Evolutionary conservation across 2,888 invertebrate genomes (phyloP), one percentile per base, ranked within the genome.

Genomic region (Julus scandinavius): DNA sequence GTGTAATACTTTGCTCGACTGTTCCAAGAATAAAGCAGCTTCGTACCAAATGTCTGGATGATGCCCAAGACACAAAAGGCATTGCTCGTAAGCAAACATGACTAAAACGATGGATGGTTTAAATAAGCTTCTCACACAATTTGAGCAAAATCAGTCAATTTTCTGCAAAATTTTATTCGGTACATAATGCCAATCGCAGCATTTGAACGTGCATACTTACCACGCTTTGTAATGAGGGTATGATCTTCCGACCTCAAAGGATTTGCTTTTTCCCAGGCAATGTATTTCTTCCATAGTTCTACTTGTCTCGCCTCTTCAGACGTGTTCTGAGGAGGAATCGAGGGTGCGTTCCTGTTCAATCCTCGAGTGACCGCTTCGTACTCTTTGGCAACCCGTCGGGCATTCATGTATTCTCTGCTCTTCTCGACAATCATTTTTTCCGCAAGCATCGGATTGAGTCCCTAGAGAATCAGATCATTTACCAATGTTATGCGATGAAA

Each of bases 21-120:
- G 96, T 92, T 99, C 99, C 86, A 99, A 94, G 93, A 98, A 99
- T 92, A 98, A 96, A 0, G 99, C 98, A 0, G 99, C 99, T 93
- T 99, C 99, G 92, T 98, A 97, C 99, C 99, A 99, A 89, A 99
- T 97, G 90, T 99, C 99, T 0, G 99, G 98, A 92, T 99, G 98
- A 93, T 99, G 99, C 0, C 98, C 98, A 58, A 99, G 93, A 91
- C 99, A 99, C 85, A 99, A 93, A 86, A 99, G 93, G 91, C 99
- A 98, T 92, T 99, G 99, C 92, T 99, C 99, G 90, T 99, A 98
- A 0, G 99, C 99, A 94, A 99, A 99, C 95, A 99, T 98, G 0
- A 99, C 99, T 93, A 91, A 29, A 86, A 92, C 91, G 45, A 87
- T 89, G 89, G 54, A 87, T 83, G 9, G 15, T 83, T 45, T 87